Conservation (phyloP, 2,113 vertebrate genomes). For the Acrocephalus arundinaceus region DNA sequence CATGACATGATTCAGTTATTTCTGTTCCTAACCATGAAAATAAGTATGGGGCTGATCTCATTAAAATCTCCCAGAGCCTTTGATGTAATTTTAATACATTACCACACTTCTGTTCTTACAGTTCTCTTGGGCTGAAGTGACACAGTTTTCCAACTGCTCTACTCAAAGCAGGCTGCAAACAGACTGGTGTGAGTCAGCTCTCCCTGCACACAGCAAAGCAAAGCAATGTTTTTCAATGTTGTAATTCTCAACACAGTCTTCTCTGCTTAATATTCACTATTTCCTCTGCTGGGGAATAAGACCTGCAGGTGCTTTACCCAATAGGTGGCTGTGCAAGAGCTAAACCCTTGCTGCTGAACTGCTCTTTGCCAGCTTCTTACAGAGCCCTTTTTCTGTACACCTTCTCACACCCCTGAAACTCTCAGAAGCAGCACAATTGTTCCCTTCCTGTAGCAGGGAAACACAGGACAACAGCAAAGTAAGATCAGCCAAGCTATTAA, state of each 20-base stretch:
- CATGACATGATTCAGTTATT: slow-evolving; percentile 54
- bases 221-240: neutral
- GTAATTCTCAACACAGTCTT: neutral
- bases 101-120: slow-evolving; percentile 2
- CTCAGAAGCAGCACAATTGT: neutral
- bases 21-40: slow-evolving; percentile 50
- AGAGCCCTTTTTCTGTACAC: neutral
- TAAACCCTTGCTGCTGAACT: neutral
- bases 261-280: neutral
- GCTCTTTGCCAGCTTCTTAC: neutral
- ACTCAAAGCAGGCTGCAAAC: neutral
- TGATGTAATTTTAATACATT: slow-evolving; percentile 60
- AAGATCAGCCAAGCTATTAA: neutral
- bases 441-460: neutral
- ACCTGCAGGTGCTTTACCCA: neutral
- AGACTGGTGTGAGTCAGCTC: slow-evolving; percentile 19
- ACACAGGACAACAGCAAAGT: neutral
- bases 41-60: slow-evolving; percentile 48
- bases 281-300: neutral
- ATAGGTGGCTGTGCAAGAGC: neutral
- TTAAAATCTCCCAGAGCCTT: slow-evolving; percentile 50
- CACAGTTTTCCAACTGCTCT: slow-evolving; percentile 43
- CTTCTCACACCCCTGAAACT: neutral
- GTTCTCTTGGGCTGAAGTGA: slow-evolving; percentile 57
- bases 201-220: neutral